phyloP scores from a whole-genome alignment of 1,140 invertebrate species.

The Chrysopa pallens region DNA sequence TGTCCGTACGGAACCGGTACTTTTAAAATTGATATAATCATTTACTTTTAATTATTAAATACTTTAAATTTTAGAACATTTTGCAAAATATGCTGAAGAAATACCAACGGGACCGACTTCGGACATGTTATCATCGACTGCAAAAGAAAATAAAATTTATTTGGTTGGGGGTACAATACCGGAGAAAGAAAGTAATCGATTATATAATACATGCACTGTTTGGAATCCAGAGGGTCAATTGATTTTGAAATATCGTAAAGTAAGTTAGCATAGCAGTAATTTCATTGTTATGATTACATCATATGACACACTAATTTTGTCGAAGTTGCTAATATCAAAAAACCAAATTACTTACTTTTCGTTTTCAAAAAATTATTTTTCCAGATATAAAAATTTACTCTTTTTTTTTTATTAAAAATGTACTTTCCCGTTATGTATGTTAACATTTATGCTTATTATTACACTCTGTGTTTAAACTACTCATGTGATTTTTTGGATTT shows the following conservation, averaged over 20 bases:
- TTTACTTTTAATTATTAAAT: not conserved
- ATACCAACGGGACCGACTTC: constrained; percentile 63
- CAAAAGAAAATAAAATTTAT: constrained; percentile 60
- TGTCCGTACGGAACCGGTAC: constrained; percentile 75
- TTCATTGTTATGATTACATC: too few relatives aligned
- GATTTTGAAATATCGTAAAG: constrained; percentile 55
- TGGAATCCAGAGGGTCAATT: constrained; percentile 67
- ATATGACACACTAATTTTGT: too few relatives aligned
- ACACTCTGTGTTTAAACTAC: too few relatives aligned
- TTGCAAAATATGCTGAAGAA: constrained; percentile 68
- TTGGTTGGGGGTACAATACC: constrained; percentile 83
- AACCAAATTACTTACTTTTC: too few relatives aligned
- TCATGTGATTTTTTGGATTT: not conserved
- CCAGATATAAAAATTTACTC: too few relatives aligned
- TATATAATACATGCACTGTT: constrained; percentile 84
- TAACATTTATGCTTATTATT: too few relatives aligned
- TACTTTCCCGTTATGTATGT: too few relatives aligned
- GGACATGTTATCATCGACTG: constrained; percentile 46
- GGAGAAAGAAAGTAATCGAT: constrained; percentile 45
- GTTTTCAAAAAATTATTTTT: too few relatives aligned
- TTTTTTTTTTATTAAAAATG: too few relatives aligned
- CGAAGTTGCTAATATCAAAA: too few relatives aligned
- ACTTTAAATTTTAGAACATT: constrained; percentile 37
- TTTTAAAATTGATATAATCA: constrained; percentile 19
- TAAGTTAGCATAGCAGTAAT: constrained; percentile 16